Evolutionary conservation across 2,113 vertebrate species (phyloP).

Genomic region (Ranitomeya imitator): DNA sequence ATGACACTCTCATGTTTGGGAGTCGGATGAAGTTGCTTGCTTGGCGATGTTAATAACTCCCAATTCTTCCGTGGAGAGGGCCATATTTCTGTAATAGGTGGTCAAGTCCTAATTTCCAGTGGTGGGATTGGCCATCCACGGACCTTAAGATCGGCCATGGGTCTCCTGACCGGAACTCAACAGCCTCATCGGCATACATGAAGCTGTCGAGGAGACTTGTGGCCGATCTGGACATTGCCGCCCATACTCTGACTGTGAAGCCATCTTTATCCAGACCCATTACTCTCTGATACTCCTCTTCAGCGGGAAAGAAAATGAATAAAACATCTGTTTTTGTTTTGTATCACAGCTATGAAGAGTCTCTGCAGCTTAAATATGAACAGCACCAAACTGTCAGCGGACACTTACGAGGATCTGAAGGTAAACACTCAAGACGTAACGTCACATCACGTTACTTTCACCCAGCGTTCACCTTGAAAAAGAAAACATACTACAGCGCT

Average conservation of each 20-base stretch:
- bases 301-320: neutral
- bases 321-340: neutral
- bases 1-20: neutral
- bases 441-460: neutral
- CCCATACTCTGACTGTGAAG: no score
- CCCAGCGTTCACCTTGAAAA: neutral
- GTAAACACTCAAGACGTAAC: conserved; percentile 66
- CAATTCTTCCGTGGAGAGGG: neutral
- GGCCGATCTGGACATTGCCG: no score
- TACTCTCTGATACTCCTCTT: neutral
- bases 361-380: conserved; percentile 99
- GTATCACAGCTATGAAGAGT: conserved; percentile 91
- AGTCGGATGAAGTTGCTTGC: neutral
- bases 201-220: no score
- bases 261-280: no score
- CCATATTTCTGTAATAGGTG: neutral
- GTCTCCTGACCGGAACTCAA: no score
- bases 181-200: no score
- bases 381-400: conserved; percentile 98
- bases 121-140: no score
- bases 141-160: no score
- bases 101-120: neutral
- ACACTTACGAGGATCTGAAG: conserved; percentile 99
- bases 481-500: no score
- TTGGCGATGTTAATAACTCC: neutral